A percentile compares a stretch with the other conserved stretches of the same genome.
phyloP scores from a whole-genome alignment of 2,888 invertebrate genomes.

The Drosophila prostipennis region DNA sequence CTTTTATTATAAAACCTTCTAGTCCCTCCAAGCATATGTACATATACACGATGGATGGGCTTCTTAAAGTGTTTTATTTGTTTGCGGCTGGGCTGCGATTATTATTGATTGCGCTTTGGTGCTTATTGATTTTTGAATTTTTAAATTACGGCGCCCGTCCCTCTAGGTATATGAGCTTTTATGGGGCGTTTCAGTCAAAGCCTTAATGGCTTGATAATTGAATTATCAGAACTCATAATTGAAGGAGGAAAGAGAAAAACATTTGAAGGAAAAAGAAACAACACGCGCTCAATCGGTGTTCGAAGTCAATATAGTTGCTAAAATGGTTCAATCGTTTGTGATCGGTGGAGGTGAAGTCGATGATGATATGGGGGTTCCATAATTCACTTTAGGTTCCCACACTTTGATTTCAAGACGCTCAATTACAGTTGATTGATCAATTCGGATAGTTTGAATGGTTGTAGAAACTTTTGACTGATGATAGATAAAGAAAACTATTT shows the following conservation, averaged over 20 bases:
- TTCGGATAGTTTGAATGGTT: background rate
- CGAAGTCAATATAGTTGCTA: conserved; percentile 5
- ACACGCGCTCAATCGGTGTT: conserved; percentile 63
- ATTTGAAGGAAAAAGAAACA: conserved; percentile 29
- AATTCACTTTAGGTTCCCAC: conserved; percentile 45
- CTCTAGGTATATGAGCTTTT: conserved; percentile 9
- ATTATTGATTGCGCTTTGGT: conserved; percentile 56
- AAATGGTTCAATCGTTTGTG: conserved; percentile 15
- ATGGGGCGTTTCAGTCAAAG: conserved; percentile 52
- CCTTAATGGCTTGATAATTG: conserved; percentile 73
- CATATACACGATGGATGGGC: conserved; percentile 3
- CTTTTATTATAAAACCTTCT: background rate
- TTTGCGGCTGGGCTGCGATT: conserved; percentile 56
- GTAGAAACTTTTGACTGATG: background rate
- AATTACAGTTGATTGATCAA: conserved; percentile 5
- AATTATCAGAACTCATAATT: conserved; percentile 73
- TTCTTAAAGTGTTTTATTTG: conserved; percentile 38
- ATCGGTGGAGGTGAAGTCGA: conserved; percentile 5
- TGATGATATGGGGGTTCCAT: conserved; percentile 21
- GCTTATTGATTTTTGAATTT: conserved; percentile 50
- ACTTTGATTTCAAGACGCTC: conserved; percentile 23
- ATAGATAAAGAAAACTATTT: no score
- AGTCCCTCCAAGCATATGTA: background rate
- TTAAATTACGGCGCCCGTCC: background rate
- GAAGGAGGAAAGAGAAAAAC: conserved; percentile 38